Percentiles rank a stretch among this genome's conserved stretches.
phyloP scores from a whole-genome alignment of 2,113 vertebrate genomes.

The Rhinolophus ferrumequinum region DNA sequence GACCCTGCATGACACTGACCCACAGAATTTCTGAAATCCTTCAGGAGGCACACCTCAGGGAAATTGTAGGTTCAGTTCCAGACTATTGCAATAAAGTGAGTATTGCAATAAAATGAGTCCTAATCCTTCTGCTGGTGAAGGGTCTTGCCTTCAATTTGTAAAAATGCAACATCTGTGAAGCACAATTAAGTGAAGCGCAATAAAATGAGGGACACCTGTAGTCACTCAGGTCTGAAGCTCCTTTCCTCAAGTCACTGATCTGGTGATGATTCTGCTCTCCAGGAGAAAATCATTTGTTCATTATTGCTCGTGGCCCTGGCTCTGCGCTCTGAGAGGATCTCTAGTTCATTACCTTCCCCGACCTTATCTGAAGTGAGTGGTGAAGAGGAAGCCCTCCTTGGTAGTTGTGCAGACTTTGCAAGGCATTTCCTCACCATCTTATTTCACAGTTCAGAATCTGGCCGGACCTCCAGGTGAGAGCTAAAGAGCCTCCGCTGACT shows the following conservation, averaged over 20 bases:
- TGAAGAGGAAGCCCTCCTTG: neutral
- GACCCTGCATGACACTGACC: neutral
- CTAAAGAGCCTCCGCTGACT: neutral
- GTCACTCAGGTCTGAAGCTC: neutral
- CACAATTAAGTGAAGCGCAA: neutral
- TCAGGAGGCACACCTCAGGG: neutral
- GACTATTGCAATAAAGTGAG: neutral
- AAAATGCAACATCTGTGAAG: neutral
- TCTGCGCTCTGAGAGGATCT: neutral
- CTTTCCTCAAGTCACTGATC: neutral
- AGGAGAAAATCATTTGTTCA: neutral
- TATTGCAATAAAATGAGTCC: neutral
- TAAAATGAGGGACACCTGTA: neutral
- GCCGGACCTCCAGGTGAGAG: neutral
- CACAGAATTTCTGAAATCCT: neutral
- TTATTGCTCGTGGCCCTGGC: neutral
- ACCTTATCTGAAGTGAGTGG: neutral
- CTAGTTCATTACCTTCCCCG: neutral
- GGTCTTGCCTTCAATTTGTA: neutral
- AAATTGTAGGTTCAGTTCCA: neutral
- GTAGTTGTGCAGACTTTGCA: neutral
- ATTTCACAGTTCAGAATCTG: neutral
- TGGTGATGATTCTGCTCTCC: neutral
- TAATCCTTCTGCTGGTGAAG: neutral
- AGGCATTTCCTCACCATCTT: neutral